Conservation (phyloP, 2,888 invertebrate species). For the Tethea ocularis region DNA sequence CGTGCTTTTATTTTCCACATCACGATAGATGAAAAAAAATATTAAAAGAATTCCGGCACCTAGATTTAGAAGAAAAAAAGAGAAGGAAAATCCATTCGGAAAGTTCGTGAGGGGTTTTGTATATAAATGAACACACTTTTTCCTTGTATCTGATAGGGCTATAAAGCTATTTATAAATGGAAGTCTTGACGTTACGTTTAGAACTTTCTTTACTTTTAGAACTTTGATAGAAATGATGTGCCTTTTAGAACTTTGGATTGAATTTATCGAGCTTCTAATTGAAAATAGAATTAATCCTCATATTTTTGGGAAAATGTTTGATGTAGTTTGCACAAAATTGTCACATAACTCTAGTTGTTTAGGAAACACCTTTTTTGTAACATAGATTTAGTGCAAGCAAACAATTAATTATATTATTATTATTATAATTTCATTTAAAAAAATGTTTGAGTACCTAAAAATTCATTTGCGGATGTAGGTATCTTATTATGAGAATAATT, state of each 20-base stretch:
- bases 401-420: too few relatives aligned
- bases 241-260: background rate
- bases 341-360: too few relatives aligned
- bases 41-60: background rate
- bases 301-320: background rate
- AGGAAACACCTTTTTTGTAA: too few relatives aligned
- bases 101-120: background rate
- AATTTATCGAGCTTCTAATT: background rate
- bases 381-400: too few relatives aligned
- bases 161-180: background rate
- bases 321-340: too few relatives aligned
- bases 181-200: background rate
- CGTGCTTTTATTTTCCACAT: conserved; percentile 3
- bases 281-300: background rate
- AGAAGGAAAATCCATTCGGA: background rate
- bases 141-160: background rate
- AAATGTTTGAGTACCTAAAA: conserved; percentile 14
- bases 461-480: conserved; percentile 29
- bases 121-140: conserved; percentile 3
- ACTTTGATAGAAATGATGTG: background rate
- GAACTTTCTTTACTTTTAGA: background rate
- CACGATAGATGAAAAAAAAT: background rate
- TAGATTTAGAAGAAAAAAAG: background rate
- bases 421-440: too few relatives aligned
- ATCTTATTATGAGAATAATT: conserved; percentile 44